Base-by-base conservation (phyloP, 2,113 vertebrate species). In the Pangasianodon hypophthalmus region DNA sequence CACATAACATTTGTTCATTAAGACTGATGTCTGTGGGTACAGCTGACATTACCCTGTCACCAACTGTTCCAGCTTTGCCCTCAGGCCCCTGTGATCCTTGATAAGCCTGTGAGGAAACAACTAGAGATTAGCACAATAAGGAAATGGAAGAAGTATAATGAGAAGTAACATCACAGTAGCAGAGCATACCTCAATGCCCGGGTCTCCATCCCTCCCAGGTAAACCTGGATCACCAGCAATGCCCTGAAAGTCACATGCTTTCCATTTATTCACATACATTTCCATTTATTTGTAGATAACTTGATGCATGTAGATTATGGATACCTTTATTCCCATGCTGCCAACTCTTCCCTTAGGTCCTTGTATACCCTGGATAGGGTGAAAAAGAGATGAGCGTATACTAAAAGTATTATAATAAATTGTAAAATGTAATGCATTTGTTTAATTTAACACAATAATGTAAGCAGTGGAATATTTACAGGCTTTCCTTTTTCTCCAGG, bases 181-280 rank as follows among this genome's bases (percentile, higher is more conserved):
- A 56, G 41, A 84, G 14, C 89, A 60, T 96, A 97, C 96, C 94
- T 96, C 96, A 88, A 96, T 93, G 90, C 96, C 96, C 58, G 90
- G 84, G 92, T 95, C 95, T 41, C 96, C 96, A 77, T 97, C 96
- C 94, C 96, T 94, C 37, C 96, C 96, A 58, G 92, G 64, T 62
- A 93, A 88, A 52, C 97, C 96, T 2, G 95, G 95, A 93, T 97
- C 96, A 88, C 96, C 96, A 91, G 94, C 50, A 83, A 96, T 97
- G 37, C 96, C 97, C 97, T 97, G 79, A 84, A 91, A 56, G 10
- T 29, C 79, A 73, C 1, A 44, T 16, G 11, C 32, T 84, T 60
- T 84, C 11, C 37, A 50, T 56, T 60, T 83, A 87, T 7, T 3
- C 85, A 79, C 58, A 73, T 1, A 46, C 46, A 3, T 37, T 54